phyloP scores from a whole-genome alignment of 1,140 invertebrate genomes.

The Sycophila sp. region DNA sequence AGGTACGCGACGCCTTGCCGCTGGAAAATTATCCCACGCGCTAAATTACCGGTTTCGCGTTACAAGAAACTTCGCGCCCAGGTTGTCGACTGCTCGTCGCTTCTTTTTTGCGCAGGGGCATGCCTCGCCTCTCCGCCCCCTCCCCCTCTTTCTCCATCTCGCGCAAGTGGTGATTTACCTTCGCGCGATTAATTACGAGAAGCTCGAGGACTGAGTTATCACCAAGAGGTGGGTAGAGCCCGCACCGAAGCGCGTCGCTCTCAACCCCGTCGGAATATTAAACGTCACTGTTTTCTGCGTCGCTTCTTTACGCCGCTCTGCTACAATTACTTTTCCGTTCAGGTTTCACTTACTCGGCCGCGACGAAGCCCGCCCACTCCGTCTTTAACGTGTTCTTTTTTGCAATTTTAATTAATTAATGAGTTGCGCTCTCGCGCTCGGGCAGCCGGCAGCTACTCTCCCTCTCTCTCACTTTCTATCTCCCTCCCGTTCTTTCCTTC shows the following conservation, averaged over 20 bases:
- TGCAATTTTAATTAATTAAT: constrained; percentile 35
- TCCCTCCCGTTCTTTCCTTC: not conserved
- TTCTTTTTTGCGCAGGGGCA: constrained; percentile 43
- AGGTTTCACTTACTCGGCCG: constrained; percentile 27
- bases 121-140: not conserved
- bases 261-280: constrained; percentile 30
- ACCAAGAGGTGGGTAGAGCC: not conserved
- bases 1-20: constrained; percentile 24
- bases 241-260: not conserved
- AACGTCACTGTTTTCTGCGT: constrained; percentile 33
- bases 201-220: constrained; percentile 35
- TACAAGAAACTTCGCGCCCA: constrained; percentile 44
- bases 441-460: not conserved
- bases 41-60: constrained; percentile 49
- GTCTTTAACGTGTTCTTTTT: constrained; percentile 12
- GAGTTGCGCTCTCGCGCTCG: not conserved
- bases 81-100: constrained; percentile 33
- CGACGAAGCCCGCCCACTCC: not conserved
- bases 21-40: constrained; percentile 45
- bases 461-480: not conserved
- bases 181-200: constrained; percentile 48
- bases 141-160: not conserved
- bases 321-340: constrained; percentile 38
- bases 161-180: constrained; percentile 48
- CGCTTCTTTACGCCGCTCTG: not conserved